Evolutionary conservation across 2,113 vertebrate genomes (phyloP), one percentile per base, ranked within the genome.

Genomic region (Henicopernis longicauda): DNA sequence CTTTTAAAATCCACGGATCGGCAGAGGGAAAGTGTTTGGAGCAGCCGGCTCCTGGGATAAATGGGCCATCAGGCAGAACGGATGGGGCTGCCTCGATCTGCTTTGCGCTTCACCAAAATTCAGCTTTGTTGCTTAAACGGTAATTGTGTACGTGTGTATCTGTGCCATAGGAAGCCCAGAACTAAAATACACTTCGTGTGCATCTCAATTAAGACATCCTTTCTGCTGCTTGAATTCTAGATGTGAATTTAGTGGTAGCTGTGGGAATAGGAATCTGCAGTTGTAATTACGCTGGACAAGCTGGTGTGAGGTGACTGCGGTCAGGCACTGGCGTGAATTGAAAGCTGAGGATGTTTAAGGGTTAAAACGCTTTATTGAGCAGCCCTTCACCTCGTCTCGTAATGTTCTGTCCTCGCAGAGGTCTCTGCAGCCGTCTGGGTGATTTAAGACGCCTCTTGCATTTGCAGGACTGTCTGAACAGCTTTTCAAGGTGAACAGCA

Each of bases 91-190:
- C 52, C 38, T 76, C 4, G 0, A 1, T 38, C 74, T 54, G 29
- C 58, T 81, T 49, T 49, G 54, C 29, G 3, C 63, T 81, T 72
- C 32, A 7, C 65, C 69, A 45, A 34, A 69, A 50, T 42, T 42
- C 3, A 0, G 59, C 67, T 44, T 58, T 7, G 26, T 58, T 40
- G 54, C n/a, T 10, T 12, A 20, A 29, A 17, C 16, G 66, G 19
- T 32, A 13, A 4, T n/a, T 2, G 36, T 38, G 50, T 20, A 0
- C 0, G 2, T n/a, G 59, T 11, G 49, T 29, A 5, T 31, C 27
- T 23, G 62, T 26, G 55, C 0, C 3, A 1, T 1, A 36, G 61
- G 4, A 3, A 49, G 86, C 22, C 22, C 66, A 8, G 80, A 54
- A 58, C 69, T 65, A 8, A 86, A 61, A 23, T 11, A 6, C 34